These are phyloP conservation scores for Heteractis magnifica DNA, from an alignment of 92 coral and sea anemone genomes.

Conservation along the genomic window DNA sequence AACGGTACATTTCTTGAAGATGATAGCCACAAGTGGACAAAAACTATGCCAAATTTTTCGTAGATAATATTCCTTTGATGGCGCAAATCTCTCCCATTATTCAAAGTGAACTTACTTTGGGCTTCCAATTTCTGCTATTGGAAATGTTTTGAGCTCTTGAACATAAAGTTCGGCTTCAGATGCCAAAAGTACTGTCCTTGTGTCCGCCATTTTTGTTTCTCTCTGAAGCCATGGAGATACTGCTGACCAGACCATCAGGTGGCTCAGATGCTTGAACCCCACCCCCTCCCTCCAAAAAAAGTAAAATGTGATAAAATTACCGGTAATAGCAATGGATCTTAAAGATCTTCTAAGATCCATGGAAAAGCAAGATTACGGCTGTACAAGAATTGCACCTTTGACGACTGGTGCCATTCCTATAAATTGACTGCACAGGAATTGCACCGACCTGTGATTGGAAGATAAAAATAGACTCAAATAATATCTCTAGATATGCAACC, in stretches of 20 bases:
- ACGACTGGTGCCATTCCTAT: too few species aligned
- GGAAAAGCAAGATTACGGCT: too few species aligned
- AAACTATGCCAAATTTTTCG: neutral
- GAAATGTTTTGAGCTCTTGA: conserved; percentile 69
- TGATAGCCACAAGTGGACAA: neutral
- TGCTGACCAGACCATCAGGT: conserved; percentile 29
- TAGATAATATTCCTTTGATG: neutral
- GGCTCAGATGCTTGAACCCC: neutral
- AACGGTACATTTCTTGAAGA: too few species aligned
- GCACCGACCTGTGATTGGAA: too few species aligned
- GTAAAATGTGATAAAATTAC: too few species aligned
- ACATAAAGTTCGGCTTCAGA: conserved; percentile 95
- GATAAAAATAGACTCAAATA: too few species aligned
- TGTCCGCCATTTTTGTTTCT: conserved; percentile 37
- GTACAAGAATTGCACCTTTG: too few species aligned
- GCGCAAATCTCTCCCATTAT: neutral
- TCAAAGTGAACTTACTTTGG: conserved; percentile 63
- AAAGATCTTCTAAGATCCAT: too few species aligned
- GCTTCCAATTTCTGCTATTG: conserved; percentile 80
- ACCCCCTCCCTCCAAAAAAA: too few species aligned
- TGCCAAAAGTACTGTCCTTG: conserved; percentile 70
- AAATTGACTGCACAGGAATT: too few species aligned
- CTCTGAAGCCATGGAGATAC: conserved; percentile 58
- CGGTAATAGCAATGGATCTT: too few species aligned
- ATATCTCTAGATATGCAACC: conserved; percentile 18